Conservation (phyloP, 2,113 vertebrate genomes). For the Pampusana beccarii region DNA sequence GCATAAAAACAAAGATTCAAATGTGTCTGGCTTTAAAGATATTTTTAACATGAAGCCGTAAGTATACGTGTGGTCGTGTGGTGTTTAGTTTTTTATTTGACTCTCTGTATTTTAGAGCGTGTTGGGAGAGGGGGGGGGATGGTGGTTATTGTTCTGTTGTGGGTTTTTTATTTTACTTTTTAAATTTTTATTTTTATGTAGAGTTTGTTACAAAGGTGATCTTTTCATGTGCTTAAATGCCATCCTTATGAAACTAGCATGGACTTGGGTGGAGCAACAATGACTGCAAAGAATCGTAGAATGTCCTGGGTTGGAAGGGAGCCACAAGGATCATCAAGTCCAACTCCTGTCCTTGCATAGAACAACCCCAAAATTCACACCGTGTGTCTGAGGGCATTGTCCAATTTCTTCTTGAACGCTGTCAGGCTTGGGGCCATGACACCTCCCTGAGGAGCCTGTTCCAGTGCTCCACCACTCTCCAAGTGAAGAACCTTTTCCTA, state of each 20-base stretch:
- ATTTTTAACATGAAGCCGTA: conserved; percentile 97
- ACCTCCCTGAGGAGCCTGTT: no score
- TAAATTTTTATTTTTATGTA: background rate
- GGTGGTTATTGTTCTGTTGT: background rate
- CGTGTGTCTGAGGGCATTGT: no score
- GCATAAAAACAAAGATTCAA: conserved; percentile 80
- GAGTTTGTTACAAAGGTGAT: background rate
- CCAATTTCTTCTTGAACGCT: no score
- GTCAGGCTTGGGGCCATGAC: no score
- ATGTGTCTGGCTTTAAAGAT: conserved; percentile 81
- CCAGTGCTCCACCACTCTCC: no score
- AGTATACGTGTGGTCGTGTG: conserved; percentile 57
- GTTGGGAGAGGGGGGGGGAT: no score
- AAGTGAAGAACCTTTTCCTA: no score
- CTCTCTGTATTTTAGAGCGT: background rate
- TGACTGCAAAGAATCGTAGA: background rate
- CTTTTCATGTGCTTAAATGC: background rate
- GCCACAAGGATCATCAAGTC: no score
- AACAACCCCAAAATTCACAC: no score
- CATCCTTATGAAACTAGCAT: background rate
- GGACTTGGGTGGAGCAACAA: background rate
- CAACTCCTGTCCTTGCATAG: no score
- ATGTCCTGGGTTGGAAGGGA: no score
- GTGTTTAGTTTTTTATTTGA: background rate
- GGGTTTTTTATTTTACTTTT: background rate